Percentiles rank a stretch among this genome's conserved stretches.
phyloP scores from a whole-genome alignment of 2,113 vertebrate species.

The Drymodes brunneopygia region DNA sequence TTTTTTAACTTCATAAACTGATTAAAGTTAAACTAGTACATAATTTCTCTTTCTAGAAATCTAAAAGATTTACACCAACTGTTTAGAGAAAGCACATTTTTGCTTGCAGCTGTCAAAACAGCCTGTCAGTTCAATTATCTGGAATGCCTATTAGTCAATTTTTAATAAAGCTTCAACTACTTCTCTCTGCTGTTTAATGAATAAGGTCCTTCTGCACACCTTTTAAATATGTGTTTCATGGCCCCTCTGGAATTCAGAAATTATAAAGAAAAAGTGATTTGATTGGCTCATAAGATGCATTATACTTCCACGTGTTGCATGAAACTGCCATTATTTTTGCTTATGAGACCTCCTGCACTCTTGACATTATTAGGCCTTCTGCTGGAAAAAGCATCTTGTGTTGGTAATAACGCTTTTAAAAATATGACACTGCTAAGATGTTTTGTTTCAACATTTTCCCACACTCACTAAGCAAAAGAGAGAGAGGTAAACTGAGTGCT shows the following conservation, averaged over 20 bases:
- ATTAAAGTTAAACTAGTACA: conserved; percentile 66
- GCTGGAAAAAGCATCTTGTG: neutral
- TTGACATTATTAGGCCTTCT: neutral
- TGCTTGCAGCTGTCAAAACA: conserved; percentile 78
- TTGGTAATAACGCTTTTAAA: neutral
- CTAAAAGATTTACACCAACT: conserved; percentile 71
- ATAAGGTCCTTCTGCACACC: conserved; percentile 59
- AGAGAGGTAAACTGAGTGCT: neutral
- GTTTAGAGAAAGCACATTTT: conserved; percentile 68
- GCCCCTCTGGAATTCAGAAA: conserved; percentile 56
- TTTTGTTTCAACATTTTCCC: neutral
- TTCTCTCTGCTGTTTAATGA: conserved; percentile 70
- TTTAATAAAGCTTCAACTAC: conserved; percentile 75
- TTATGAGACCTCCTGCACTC: neutral
- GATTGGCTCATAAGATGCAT: conserved; percentile 58
- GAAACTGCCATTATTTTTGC: conserved; percentile 11
- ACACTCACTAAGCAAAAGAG: neutral
- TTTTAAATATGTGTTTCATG: conserved; percentile 68
- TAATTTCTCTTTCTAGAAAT: conserved; percentile 67
- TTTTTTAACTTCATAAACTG: conserved; percentile 54
- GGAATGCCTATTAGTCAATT: conserved; percentile 73
- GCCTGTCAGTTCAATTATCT: conserved; percentile 78
- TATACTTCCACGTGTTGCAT: conserved; percentile 34
- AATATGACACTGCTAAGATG: neutral
- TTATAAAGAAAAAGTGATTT: conserved; percentile 61